Base-by-base conservation (phyloP, 2,888 invertebrate species). In the Dasypogon diadema region DNA sequence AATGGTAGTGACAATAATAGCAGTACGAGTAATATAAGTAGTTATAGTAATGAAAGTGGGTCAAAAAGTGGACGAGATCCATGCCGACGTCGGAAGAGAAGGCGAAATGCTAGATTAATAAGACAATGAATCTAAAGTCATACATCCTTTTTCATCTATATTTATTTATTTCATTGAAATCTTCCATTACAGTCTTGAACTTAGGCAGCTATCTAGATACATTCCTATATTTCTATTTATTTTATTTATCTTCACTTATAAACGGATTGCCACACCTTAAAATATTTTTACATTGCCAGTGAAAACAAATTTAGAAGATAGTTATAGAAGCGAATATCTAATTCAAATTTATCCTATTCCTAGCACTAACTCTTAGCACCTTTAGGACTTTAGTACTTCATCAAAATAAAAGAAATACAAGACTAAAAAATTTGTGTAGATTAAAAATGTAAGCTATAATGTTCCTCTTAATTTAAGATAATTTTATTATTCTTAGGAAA, bases 101-200 rank as follows among this genome's bases (percentile, higher is more conserved):
- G 58, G 2, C 34, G 74, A 16, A 18, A 46, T 34, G 42, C 18
- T 16, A 42, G 42, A 46, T 56, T 26, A 14, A 42, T n/a, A 65
- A 30, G 10, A n/a, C 12, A 37, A 34, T 18, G n/a, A 16, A 60
- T 37, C 16, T 16, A 37, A n/a, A 2, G 22, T 65, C 24, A 24
- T 10, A 60, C 21, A 22, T 46, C 42, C n/a, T n/a, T 22, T 8
- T 21, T 65, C 65, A 65, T 65, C 22, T 22, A 42, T 21, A n/a
- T 1, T 65, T 65, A 65, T 65, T 65, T 65, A 65, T 65, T 46
- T 42, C 48, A 65, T 65, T 46, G n/a, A 65, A 65, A 48, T 46
- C 65, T 60, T 60, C 60, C 60, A 60, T 60, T 60, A 60, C 26
- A 5, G 10, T 24, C n/a, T 58, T 30, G 58, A 30, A 30, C n/a